A percentile compares a stretch with the other conserved stretches of the same genome.
phyloP scores from a whole-genome alignment of 1,140 invertebrate species.

The Thaumatotibia leucotreta region DNA sequence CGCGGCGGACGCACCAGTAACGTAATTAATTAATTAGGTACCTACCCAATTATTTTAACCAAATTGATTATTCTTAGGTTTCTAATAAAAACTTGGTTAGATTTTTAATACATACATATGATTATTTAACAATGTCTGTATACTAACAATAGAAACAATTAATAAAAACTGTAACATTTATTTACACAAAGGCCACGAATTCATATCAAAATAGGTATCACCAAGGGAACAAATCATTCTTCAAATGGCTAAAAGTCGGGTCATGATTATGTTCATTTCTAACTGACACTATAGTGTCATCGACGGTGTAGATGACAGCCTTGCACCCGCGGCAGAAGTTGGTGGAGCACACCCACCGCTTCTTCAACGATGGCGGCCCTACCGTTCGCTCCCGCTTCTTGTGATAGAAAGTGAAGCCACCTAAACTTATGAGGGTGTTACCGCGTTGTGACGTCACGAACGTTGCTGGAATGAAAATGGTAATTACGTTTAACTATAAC shows the following conservation, averaged over 20 bases:
- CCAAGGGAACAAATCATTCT: neutral
- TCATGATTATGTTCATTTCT: conserved; percentile 34
- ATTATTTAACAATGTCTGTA: too few relatives aligned
- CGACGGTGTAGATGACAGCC: conserved; percentile 29
- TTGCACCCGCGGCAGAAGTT: conserved; percentile 30
- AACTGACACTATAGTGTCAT: conserved; percentile 24
- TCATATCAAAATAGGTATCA: too few relatives aligned
- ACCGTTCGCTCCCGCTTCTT: conserved; percentile 24
- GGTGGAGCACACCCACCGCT: conserved; percentile 43
- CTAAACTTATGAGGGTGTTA: conserved; percentile 31
- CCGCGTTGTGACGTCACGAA: conserved; percentile 40
- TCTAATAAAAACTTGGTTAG: too few relatives aligned
- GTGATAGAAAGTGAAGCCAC: conserved; percentile 43
- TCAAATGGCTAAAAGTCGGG: neutral
- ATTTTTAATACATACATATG: too few relatives aligned
- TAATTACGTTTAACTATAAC: too few relatives aligned
- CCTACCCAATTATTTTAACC: too few relatives aligned
- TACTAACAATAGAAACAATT: too few relatives aligned
- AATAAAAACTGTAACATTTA: too few relatives aligned
- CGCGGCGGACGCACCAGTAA: too few relatives aligned
- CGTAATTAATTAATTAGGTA: too few relatives aligned
- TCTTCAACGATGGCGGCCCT: conserved; percentile 13
- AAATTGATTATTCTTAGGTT: too few relatives aligned
- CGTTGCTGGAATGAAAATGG: conserved; percentile 21
- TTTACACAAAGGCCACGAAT: neutral